Base-by-base conservation (phyloP, 1,140 invertebrate genomes). In the Saxidomus purpurata region DNA sequence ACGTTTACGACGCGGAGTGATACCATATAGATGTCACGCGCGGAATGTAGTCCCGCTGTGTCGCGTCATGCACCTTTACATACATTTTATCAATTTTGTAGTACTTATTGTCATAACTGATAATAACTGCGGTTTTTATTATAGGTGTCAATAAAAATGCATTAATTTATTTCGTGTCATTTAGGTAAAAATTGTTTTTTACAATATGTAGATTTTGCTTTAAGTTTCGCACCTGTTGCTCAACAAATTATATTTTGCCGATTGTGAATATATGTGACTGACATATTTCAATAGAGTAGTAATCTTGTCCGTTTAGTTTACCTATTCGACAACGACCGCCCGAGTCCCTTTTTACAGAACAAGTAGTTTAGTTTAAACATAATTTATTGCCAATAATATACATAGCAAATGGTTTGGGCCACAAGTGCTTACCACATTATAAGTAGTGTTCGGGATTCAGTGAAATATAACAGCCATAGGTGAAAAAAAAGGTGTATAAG, bases 1-100 rank as follows among this genome's bases (percentile, higher is more conserved):
- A 63, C 28, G 25, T n/a, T 36, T 71, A 1, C 67, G 34, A 38
- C 67, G 67, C 67, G 67, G 9, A 71, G 67, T 71, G 34, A 71
- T 71, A 71, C 67, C 19, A 71, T 40, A 28, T 63, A 63, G n/a
- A 71, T 71, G 67, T 71, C 67, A 71, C 67, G 67, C 67, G 34
- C 67, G 67, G 67, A 71, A 71, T 71, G 36, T 71, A 71, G 67
- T 38, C 67, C 67, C 67, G 67, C 67, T 71, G 67, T 71, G 67
- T 28, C 55, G 55, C 38, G 67, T 38, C 67, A 71, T 28, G 28
- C 67, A 71, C 67, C 67, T 71, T 38, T 71, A 34, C 67, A 40
- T 38, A 71, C 61, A 67, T 67, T 71, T 71, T 28, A 71, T 71
- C 67, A 25, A 71, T 71, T 36, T 15, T 71, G 34, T 71, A 38